Percentiles rank a stretch among this genome's conserved stretches.
Evolutionary conservation across 2,113 vertebrate genomes (phyloP).

Genomic region (Piaya cayana): DNA sequence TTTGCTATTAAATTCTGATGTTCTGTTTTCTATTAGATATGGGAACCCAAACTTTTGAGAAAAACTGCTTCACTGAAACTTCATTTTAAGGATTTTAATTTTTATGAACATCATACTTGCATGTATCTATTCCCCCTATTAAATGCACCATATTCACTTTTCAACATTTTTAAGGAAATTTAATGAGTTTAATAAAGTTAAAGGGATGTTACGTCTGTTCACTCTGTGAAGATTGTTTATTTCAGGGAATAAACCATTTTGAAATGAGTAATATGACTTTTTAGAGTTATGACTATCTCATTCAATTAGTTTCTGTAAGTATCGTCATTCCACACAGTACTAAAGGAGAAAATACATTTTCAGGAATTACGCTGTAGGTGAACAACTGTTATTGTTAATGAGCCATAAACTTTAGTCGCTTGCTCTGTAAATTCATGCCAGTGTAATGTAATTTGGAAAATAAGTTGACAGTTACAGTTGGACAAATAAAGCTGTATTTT

Average conservation of each 20-base stretch:
- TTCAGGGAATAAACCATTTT: conserved; percentile 60
- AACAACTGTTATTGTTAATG: conserved; percentile 67
- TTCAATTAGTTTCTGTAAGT: conserved; percentile 73
- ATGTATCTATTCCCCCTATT: conserved; percentile 44
- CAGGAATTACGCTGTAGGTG: conserved; percentile 61
- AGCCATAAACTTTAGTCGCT: conserved; percentile 65
- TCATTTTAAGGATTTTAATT: conserved; percentile 40
- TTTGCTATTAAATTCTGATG: background rate
- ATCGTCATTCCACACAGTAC: conserved; percentile 54
- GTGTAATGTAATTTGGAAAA: conserved; percentile 44
- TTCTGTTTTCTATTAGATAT: background rate
- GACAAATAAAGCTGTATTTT: conserved; percentile 26
- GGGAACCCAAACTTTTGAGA: background rate
- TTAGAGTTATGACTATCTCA: conserved; percentile 64
- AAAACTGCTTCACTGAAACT: background rate
- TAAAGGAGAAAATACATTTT: conserved; percentile 63
- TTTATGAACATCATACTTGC: conserved; percentile 24
- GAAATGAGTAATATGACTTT: conserved; percentile 61
- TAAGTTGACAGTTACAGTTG: conserved; percentile 39
- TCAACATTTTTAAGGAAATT: conserved; percentile 59
- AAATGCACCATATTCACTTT: conserved; percentile 32
- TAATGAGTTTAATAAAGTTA: conserved; percentile 72
- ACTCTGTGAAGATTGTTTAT: conserved; percentile 44
- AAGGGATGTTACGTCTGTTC: conserved; percentile 40
- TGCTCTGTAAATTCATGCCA: conserved; percentile 55